Base-by-base conservation (phyloP, 1,140 invertebrate species). In the Leucophenga varia region DNA sequence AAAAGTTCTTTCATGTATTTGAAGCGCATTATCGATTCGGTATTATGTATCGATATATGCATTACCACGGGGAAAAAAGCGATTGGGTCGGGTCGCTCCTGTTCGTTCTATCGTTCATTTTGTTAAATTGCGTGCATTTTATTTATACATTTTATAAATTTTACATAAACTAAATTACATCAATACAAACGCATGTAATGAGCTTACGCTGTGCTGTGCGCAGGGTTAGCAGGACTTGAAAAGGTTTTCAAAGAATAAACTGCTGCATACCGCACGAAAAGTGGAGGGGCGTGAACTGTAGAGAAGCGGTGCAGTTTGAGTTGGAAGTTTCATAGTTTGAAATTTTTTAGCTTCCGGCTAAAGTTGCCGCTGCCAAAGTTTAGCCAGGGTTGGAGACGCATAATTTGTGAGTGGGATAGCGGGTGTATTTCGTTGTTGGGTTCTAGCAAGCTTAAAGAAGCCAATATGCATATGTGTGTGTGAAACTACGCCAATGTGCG, bases 141-240 rank as follows among this genome's bases (percentile, higher is more conserved):
- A 67, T 67, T 67, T 67, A 65, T 61, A 65, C 32, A 59, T 61
- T 61, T 67, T 61, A 57, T 57, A 54, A 54, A 63, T 57, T 59
- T 57, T 63, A 63, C 54, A 67, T 61, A 65, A 42, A 43, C 55
- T 37, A 47, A 39, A 53, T 65, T 65, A 64, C 64, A 55, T 67
- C 42, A 12, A 3, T n/a, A 17, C n/a, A 21, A 57, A 45, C 21
- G 47, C 35, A 39, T 21, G 48, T 44, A 59, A 59, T 10, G 12
- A 6, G 22, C 28, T 36, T 38, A 21, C 31, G 17, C 14, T 14
- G 38, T 14, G 41, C 13, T 6, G 25, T 20, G 43, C 44, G 44
- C 4, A 47, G 54, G 41, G 47, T 22, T 31, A 22, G 21, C 22
- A 18, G 13, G 13, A 5, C 13, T n/a, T n/a, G n/a, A n/a, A n/a